phyloP scores from a whole-genome alignment of 2,113 vertebrate species.

The Antechinus stuartii region DNA sequence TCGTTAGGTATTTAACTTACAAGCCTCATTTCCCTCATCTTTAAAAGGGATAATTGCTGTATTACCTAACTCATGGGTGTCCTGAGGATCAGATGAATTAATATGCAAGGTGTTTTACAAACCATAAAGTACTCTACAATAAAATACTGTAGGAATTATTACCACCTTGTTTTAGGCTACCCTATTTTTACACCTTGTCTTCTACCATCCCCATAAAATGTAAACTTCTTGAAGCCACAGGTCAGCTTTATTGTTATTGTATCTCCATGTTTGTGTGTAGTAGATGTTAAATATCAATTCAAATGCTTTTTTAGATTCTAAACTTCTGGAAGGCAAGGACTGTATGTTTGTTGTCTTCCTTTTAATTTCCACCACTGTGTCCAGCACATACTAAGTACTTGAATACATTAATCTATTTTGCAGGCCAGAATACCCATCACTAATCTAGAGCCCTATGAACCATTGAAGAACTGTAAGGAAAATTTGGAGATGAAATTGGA shows the following conservation, averaged over 20 bases:
- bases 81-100: neutral
- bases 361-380: neutral
- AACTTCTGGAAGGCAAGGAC: neutral
- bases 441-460: neutral
- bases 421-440: neutral
- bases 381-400: neutral
- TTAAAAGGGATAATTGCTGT: neutral
- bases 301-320: neutral
- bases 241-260: neutral
- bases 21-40: neutral
- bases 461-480: constrained; percentile 1
- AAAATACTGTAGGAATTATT: neutral
- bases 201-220: neutral
- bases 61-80: neutral
- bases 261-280: neutral
- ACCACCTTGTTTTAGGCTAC: neutral
- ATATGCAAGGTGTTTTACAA: neutral
- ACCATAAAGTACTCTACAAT: neutral
- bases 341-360: neutral
- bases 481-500: constrained; percentile 69
- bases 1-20: neutral
- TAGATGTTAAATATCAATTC: neutral
- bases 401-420: neutral
- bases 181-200: neutral
- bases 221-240: neutral